Base-by-base conservation (phyloP, 1,140 invertebrate genomes). In the Heterodera carotae region DNA sequence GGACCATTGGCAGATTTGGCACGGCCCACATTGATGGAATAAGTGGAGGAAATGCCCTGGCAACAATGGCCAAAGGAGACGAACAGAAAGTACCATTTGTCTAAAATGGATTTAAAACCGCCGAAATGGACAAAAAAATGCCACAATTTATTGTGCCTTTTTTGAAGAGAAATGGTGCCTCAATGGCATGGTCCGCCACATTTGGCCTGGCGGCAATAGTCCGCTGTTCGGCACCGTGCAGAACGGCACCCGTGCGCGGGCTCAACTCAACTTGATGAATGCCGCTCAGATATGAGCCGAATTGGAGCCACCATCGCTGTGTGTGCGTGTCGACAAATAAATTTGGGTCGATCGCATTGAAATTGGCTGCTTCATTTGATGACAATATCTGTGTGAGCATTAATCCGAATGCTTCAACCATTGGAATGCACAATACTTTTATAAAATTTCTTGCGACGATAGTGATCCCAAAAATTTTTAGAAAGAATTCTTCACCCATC, bases 341-440 rank as follows among this genome's bases (percentile, higher is more conserved):
- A 43, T 76, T 76, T 3, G 74, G 74, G 74, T 76, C 74, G 53
- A 76, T 76, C 7, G 71, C 71, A 62, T 74, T 74, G 64, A 31
- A 74, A n/a, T 29, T 27, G 36, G 12, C 25, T 6, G 6, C 6
- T 18, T 74, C 71, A 7, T 18, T 60, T 1, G 71, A 74, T 27
- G 12, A 34, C 3, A 74, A n/a, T 59, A 74, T 60, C 71, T 74
- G 31, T n/a, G n/a, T n/a, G 27, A 74, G 27, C 18, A 27, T 27
- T 62, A n/a, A n/a, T n/a, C 62, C 7, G 56, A 60, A 12, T 43
- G 0, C 6, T 6, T 6, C 39, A 43, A 12, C 6, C 6, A 8
- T 12, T 43, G 39, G 39, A 2, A 43, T 8, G 6, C 39, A 8
- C 6, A 12, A 43, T 43, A 8, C 12, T 43, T 22, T n/a, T 8